A percentile compares a stretch with the other conserved stretches of the same genome.
These are phyloP conservation scores for Magallana gigas DNA, from an alignment of 1,140 invertebrate species.

Conservation along the genomic window DNA sequence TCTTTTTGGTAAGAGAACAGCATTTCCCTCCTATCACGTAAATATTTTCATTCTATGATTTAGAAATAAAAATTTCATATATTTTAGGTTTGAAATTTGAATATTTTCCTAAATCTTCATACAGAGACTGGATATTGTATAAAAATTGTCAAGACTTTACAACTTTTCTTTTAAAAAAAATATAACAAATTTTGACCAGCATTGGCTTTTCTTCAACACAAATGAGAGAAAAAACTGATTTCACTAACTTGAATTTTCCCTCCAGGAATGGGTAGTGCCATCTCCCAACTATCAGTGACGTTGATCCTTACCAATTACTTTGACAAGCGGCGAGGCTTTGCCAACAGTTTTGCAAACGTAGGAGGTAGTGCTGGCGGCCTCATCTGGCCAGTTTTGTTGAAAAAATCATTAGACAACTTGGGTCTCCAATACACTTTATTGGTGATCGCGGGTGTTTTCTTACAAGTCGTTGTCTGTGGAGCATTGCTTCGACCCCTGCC, in stretches of 20 bases:
- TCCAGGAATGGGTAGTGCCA: conserved; percentile 36
- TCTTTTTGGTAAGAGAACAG: neutral
- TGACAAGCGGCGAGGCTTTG: conserved; percentile 42
- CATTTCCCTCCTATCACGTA: too few species aligned
- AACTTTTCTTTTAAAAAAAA: too few species aligned
- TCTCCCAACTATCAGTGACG: conserved; percentile 22
- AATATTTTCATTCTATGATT: too few species aligned
- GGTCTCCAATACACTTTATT: conserved; percentile 39
- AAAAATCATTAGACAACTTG: conserved; percentile 34
- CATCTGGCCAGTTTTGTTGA: conserved; percentile 31
- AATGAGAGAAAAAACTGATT: neutral
- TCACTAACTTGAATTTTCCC: neutral
- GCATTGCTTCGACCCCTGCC: conserved; percentile 46
- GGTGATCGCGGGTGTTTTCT: conserved; percentile 32
- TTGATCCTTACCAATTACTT: conserved; percentile 47
- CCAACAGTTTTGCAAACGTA: conserved; percentile 48
- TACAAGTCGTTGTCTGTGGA: conserved; percentile 37
- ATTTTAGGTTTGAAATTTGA: too few species aligned
- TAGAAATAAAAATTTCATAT: too few species aligned
- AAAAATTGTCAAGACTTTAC: too few species aligned
- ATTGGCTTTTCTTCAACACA: neutral
- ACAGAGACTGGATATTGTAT: too few species aligned
- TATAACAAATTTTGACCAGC: too few species aligned
- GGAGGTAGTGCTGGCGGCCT: conserved; percentile 45
- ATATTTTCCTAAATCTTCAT: too few species aligned